Evolutionary conservation across 2,888 invertebrate species (phyloP).

Genomic region (Pandemis cinnamomeana): DNA sequence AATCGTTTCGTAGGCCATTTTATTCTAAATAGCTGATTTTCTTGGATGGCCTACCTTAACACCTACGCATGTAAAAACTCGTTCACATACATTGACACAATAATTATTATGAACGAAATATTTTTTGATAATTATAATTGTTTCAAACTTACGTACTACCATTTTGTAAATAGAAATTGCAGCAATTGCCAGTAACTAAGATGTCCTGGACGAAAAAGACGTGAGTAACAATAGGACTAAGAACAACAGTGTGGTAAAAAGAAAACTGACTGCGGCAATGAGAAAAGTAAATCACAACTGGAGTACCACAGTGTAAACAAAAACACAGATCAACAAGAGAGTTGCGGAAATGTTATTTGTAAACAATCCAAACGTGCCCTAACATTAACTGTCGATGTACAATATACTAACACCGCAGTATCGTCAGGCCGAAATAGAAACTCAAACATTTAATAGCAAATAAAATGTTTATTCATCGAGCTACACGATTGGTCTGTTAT

Average conservation of each 20-base stretch:
- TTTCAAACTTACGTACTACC: too few relatives aligned
- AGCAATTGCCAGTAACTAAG: too few relatives aligned
- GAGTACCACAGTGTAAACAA: background rate
- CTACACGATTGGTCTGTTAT: conserved; percentile 55
- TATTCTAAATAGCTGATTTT: conserved; percentile 62
- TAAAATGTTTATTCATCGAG: conserved; percentile 64
- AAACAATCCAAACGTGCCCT: conserved; percentile 31
- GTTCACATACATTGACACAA: conserved; percentile 54
- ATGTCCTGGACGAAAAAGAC: too few relatives aligned
- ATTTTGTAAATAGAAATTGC: too few relatives aligned
- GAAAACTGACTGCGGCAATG: too few relatives aligned
- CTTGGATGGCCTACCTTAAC: conserved; percentile 62
- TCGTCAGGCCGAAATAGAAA: conserved; percentile 45
- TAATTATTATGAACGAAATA: background rate
- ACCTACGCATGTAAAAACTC: conserved; percentile 60
- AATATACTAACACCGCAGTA: conserved; percentile 44
- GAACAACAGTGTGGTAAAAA: too few relatives aligned
- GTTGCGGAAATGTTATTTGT: background rate
- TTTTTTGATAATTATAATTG: too few relatives aligned
- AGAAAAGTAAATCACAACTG: background rate
- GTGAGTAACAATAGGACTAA: too few relatives aligned
- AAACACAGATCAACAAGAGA: background rate
- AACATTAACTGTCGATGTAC: conserved; percentile 46
- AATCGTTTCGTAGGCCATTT: conserved; percentile 66
- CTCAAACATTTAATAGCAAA: conserved; percentile 52